phyloP scores from a whole-genome alignment of 2,797 vertebrate genomes.

The Apogon hyalosoma region DNA sequence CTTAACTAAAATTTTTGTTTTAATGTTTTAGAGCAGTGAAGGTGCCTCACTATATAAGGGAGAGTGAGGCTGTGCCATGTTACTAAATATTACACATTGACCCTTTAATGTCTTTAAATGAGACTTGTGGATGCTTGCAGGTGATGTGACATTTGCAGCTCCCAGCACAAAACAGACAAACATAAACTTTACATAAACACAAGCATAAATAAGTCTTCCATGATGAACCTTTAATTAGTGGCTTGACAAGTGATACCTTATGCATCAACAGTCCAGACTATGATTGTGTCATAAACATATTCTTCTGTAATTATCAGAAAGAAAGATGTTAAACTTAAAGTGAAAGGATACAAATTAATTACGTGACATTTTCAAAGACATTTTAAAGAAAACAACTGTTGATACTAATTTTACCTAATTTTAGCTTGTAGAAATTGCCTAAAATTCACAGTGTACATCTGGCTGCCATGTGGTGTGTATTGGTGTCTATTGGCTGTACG shows the following conservation, averaged over 20 bases:
- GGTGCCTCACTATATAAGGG: no score
- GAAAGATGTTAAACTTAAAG: neutral
- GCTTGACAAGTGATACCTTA: neutral
- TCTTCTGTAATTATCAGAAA: no score
- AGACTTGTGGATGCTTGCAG: no score
- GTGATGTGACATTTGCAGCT: no score
- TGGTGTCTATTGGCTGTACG: slow-evolving; percentile 34
- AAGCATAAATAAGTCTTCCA: no score
- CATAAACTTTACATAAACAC: no score
- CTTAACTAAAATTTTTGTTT: no score
- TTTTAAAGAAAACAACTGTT: neutral
- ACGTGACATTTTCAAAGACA: neutral
- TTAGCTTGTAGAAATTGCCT: neutral
- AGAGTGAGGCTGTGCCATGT: no score
- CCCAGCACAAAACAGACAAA: no score
- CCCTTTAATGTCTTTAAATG: no score
- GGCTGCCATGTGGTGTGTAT: slow-evolving; percentile 40
- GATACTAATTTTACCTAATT: neutral
- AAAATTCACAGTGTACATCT: neutral
- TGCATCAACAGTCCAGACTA: neutral
- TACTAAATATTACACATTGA: no score
- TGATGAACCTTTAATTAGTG: neutral
- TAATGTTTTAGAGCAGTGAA: no score
- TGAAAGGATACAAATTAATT: neutral
- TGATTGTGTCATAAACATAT: neutral